Percentiles rank a stretch among this genome's conserved stretches.
phyloP scores from a whole-genome alignment of 2,797 vertebrate species.

The Moxostoma hubbsi region DNA sequence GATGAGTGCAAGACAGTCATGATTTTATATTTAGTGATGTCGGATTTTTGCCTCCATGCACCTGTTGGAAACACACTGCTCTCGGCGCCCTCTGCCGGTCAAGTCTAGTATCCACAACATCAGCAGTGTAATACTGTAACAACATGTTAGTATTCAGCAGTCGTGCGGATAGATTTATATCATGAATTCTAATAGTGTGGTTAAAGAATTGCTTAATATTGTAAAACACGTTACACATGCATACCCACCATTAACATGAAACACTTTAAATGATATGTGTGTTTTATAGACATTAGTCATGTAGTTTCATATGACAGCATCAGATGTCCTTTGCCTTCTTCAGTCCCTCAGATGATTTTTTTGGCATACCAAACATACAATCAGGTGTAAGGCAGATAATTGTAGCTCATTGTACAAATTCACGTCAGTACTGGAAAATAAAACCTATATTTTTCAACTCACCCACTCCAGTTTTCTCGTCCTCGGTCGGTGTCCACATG shows the following conservation, averaged over 20 bases:
- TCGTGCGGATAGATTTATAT: background rate
- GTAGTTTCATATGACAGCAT: background rate
- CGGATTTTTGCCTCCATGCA: slow-evolving; percentile 44
- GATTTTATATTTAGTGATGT: slow-evolving; percentile 9
- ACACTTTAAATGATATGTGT: background rate
- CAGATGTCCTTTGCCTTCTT: background rate
- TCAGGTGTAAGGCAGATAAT: background rate
- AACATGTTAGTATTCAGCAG: slow-evolving; percentile 31
- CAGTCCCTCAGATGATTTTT: background rate
- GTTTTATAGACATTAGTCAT: background rate
- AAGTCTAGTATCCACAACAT: background rate
- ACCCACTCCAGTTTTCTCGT: slow-evolving; percentile 95
- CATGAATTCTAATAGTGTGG: slow-evolving; percentile 39
- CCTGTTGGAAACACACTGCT: slow-evolving; percentile 61
- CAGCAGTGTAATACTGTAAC: slow-evolving; percentile 13
- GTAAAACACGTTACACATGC: background rate
- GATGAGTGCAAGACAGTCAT: background rate
- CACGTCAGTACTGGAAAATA: background rate
- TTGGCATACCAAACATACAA: slow-evolving; percentile 1
- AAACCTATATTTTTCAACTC: slow-evolving; percentile 69
- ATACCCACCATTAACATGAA: background rate
- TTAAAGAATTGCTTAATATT: background rate
- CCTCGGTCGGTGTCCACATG: slow-evolving; percentile 93
- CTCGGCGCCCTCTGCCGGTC: slow-evolving; percentile 54
- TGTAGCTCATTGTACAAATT: background rate